phyloP scores from a whole-genome alignment of 2,888 invertebrate genomes.

The Epirrhoe tristata region DNA sequence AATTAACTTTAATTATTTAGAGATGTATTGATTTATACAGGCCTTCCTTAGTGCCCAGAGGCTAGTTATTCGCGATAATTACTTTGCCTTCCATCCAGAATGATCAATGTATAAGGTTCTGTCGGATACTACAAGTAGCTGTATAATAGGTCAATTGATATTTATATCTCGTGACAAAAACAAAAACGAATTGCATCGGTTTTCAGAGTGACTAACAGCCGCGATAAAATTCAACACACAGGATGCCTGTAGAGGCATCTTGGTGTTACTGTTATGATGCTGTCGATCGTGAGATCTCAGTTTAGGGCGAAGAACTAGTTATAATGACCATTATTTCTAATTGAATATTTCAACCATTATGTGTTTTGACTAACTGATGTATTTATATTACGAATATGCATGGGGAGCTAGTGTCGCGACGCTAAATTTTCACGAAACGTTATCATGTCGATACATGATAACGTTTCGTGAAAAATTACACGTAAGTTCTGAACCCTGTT shows the following conservation, averaged over 20 bases:
- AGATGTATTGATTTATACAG: constrained; percentile 68
- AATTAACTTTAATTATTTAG: too few species aligned
- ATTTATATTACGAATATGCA: background rate
- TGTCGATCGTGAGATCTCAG: too few species aligned
- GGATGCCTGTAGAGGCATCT: too few species aligned
- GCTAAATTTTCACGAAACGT: background rate
- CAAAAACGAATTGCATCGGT: too few species aligned
- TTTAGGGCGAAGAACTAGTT: too few species aligned
- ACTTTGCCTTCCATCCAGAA: constrained; percentile 58
- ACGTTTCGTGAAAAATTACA: constrained; percentile 36
- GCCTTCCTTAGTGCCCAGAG: constrained; percentile 47
- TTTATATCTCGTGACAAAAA: background rate
- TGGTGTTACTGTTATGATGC: too few species aligned
- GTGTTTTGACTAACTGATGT: too few species aligned
- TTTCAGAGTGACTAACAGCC: too few species aligned
- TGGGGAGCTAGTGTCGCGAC: background rate
- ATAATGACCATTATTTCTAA: too few species aligned
- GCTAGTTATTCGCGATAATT: constrained; percentile 71
- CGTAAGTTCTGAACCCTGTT: constrained; percentile 32
- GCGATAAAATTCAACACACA: too few species aligned
- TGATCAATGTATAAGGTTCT: constrained; percentile 50
- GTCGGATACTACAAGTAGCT: constrained; percentile 4
- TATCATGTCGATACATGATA: too few species aligned
- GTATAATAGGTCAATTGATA: background rate
- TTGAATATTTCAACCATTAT: too few species aligned